phyloP scores from a whole-genome alignment of 2,113 vertebrate genomes.

The Sciurus niger region DNA sequence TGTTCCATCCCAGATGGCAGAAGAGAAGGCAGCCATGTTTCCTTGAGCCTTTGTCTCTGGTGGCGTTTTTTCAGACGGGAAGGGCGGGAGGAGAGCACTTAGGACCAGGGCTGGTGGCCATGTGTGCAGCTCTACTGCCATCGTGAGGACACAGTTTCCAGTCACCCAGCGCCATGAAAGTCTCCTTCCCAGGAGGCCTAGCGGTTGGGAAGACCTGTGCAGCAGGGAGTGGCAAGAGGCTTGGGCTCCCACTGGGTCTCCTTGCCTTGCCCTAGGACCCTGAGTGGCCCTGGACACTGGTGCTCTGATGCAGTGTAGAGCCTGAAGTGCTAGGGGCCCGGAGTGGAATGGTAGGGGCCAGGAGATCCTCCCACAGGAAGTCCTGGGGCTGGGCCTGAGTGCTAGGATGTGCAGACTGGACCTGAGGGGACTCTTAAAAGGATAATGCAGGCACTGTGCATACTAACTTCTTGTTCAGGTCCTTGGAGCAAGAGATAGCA shows the following conservation, averaged over 20 bases:
- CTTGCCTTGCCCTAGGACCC: background rate
- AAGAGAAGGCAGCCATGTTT: background rate
- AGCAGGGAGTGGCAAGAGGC: background rate
- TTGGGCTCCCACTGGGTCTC: background rate
- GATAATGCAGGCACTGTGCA: too few relatives aligned
- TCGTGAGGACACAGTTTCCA: background rate
- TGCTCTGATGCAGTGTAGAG: background rate
- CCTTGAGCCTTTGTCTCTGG: background rate
- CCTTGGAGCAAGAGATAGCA: too few relatives aligned
- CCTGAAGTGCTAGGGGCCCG: background rate
- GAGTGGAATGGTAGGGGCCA: background rate
- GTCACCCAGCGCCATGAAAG: rapidly evolving
- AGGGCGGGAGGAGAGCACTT: background rate
- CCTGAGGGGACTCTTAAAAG: background rate
- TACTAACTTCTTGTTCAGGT: too few relatives aligned
- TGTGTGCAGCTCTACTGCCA: too few relatives aligned
- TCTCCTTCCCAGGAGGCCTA: background rate
- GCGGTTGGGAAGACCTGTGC: background rate
- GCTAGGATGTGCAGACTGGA: background rate
- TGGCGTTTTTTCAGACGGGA: background rate
- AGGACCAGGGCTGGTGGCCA: too few relatives aligned
- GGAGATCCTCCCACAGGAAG: background rate
- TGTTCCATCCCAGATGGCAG: background rate
- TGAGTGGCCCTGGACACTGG: background rate
- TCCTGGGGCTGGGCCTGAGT: background rate